Evolutionary conservation across 2,797 vertebrate species (phyloP).

Genomic region (Dromococcyx pavoninus): DNA sequence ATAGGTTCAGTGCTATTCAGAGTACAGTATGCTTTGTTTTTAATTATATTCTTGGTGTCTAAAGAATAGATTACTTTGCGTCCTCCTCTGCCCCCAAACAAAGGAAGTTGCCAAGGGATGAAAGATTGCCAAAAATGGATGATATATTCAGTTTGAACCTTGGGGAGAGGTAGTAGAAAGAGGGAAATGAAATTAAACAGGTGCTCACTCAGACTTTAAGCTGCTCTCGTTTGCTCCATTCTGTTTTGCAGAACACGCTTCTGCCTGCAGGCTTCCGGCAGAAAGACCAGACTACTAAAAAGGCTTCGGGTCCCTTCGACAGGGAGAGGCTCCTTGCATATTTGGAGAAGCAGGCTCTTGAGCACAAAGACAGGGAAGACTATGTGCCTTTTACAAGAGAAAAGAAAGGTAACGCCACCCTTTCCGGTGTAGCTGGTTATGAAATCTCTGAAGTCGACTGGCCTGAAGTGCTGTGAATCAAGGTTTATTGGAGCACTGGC

Average conservation of each 20-base stretch:
- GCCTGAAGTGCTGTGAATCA: background rate
- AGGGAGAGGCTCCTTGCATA: constrained; percentile 88
- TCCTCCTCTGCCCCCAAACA: background rate
- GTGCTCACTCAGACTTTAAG: background rate
- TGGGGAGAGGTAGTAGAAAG: background rate
- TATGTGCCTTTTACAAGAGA: constrained; percentile 92
- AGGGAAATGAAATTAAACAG: background rate
- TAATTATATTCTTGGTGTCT: background rate
- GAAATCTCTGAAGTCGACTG: background rate
- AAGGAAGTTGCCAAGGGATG: background rate
- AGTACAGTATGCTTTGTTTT: background rate
- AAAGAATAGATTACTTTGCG: background rate
- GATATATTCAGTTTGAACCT: background rate
- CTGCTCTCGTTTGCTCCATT: background rate
- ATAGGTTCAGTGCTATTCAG: background rate
- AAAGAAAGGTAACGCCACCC: constrained; percentile 86
- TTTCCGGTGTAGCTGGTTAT: background rate
- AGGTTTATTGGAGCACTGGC: background rate
- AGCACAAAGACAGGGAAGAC: constrained; percentile 93
- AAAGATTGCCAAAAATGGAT: background rate
- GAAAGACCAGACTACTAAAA: constrained; percentile 93
- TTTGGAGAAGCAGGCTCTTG: constrained; percentile 94
- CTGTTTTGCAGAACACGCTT: constrained; percentile 87
- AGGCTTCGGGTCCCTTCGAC: constrained; percentile 83
- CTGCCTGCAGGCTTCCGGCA: constrained; percentile 94